Evolutionary conservation across 2,888 invertebrate species (phyloP).

Genomic region (Drosophila infuscata): DNA sequence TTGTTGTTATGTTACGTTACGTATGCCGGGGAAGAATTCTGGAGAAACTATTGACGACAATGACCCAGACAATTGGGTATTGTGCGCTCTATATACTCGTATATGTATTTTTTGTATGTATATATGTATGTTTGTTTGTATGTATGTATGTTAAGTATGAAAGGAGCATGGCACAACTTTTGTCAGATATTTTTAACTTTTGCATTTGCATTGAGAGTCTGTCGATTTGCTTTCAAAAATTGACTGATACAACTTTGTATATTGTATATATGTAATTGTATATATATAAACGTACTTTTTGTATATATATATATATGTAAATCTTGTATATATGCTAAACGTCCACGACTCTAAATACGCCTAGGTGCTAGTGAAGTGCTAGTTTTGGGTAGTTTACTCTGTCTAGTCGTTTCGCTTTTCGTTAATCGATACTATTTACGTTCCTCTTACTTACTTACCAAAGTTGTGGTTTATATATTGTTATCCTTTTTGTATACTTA

Average conservation of each 20-base stretch:
- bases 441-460: slow-evolving; percentile 54
- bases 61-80: slow-evolving; percentile 28
- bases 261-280: slow-evolving; percentile 51
- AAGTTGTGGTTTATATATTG: slow-evolving; percentile 22
- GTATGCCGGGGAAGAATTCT: slow-evolving; percentile 72
- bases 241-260: slow-evolving; percentile 70
- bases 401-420: slow-evolving; percentile 35
- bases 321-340: slow-evolving; percentile 67
- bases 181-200: slow-evolving; percentile 29
- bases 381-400: slow-evolving; percentile 54
- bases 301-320: slow-evolving; percentile 54
- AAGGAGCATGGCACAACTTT: slow-evolving; percentile 74
- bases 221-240: slow-evolving; percentile 70
- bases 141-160: slow-evolving; percentile 28
- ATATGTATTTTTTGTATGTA: slow-evolving; percentile 5
- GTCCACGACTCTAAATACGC: slow-evolving; percentile 62
- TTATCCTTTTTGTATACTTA: slow-evolving; percentile 28
- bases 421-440: slow-evolving; percentile 17
- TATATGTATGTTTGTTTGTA: slow-evolving; percentile 4
- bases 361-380: slow-evolving; percentile 67
- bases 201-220: slow-evolving; percentile 53
- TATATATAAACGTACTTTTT: slow-evolving; percentile 42
- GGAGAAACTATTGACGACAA: slow-evolving; percentile 51
- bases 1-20: slow-evolving; percentile 33
- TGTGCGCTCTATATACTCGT: slow-evolving; percentile 8